Percentiles rank a stretch among this genome's conserved stretches.
phyloP scores from a whole-genome alignment of 2,888 invertebrate species.

The Oxytorus armatus region DNA sequence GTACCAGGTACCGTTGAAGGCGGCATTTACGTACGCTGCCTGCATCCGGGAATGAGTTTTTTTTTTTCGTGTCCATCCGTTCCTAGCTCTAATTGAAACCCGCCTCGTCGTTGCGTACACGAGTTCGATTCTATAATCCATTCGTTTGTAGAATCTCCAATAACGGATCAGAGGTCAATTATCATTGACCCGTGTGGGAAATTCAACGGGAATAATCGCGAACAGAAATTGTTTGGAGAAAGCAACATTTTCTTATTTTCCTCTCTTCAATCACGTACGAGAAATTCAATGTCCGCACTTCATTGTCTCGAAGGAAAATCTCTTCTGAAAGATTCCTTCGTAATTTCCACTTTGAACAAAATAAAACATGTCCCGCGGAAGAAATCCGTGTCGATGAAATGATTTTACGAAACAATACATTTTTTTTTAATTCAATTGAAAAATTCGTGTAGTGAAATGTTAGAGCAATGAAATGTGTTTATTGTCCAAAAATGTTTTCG shows the following conservation, averaged over 20 bases:
- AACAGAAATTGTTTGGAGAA: neutral
- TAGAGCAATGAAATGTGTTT: no score
- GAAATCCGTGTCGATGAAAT: no score
- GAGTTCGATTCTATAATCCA: neutral
- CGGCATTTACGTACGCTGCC: conserved; percentile 58
- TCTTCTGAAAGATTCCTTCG: no score
- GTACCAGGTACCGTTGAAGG: conserved; percentile 57
- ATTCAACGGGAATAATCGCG: neutral
- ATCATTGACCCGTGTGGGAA: neutral
- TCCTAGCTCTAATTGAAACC: conserved; percentile 22
- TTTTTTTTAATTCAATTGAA: no score
- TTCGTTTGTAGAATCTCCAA: neutral
- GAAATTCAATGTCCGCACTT: no score
- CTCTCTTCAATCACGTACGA: no score
- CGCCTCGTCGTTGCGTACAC: conserved; percentile 19
- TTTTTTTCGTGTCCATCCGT: conserved; percentile 31
- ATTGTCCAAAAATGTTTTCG: no score
- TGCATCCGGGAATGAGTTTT: conserved; percentile 60
- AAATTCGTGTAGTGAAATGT: no score
- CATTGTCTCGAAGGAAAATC: no score
- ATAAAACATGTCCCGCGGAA: no score
- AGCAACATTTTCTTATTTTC: neutral
- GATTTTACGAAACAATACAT: no score
- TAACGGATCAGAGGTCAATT: neutral
- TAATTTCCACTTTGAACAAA: no score